A percentile compares a stretch with the other conserved stretches of the same genome.
Evolutionary conservation across 2,797 vertebrate genomes (phyloP).

Genomic region (Lagodon rhomboides): DNA sequence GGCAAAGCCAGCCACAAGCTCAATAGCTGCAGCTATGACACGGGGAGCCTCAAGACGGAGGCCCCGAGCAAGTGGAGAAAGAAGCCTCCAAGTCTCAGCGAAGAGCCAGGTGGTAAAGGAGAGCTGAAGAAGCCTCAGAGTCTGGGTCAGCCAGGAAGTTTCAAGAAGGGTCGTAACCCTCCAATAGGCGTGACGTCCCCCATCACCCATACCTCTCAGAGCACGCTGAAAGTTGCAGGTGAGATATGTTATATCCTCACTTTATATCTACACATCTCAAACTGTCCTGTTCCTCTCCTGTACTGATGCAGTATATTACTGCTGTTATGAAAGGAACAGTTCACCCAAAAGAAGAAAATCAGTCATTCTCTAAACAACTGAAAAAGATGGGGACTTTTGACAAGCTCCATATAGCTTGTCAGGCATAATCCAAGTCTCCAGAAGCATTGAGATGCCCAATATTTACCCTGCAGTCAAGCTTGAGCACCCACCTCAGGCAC

Average conservation of each 20-base stretch:
- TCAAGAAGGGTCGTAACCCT: conserved; percentile 93
- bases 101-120: conserved; percentile 79
- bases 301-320: neutral
- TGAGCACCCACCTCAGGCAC: too few relatives aligned
- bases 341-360: too few relatives aligned
- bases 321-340: neutral
- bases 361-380: too few relatives aligned
- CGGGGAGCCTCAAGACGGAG: conserved; percentile 95
- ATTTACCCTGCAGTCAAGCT: too few relatives aligned
- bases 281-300: neutral
- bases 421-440: too few relatives aligned
- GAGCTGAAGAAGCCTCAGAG: conserved; percentile 94
- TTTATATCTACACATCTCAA: neutral
- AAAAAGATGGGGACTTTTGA: too few relatives aligned
- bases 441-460: too few relatives aligned
- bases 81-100: conserved; percentile 86
- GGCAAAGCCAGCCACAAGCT: conserved; percentile 89
- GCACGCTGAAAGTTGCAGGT: conserved; percentile 94
- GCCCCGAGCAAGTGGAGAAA: conserved; percentile 95
- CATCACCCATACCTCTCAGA: conserved; percentile 96
- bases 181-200: conserved; percentile 96
- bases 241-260: conserved; percentile 44
- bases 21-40: conserved; percentile 88
- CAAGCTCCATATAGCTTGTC: too few relatives aligned
- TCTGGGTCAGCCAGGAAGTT: conserved; percentile 89